A percentile compares a stretch with the other conserved stretches of the same genome.
Conservation (phyloP, 2,797 vertebrate genomes). For the Neostethus bicornis region DNA sequence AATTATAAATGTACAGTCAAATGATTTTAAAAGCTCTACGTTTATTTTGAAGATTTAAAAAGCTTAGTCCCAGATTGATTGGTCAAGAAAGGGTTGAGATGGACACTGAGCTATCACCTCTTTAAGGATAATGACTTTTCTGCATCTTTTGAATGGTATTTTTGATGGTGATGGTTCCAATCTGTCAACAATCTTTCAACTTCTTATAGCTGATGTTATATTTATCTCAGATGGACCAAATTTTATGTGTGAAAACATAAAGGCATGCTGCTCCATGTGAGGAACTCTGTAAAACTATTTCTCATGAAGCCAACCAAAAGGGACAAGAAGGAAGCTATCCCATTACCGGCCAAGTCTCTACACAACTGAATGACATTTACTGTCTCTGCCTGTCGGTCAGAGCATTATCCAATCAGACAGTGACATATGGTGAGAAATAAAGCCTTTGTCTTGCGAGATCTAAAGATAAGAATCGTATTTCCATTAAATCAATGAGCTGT, state of each 20-base stretch:
- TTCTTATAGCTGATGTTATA: not conserved
- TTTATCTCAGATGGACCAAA: not conserved
- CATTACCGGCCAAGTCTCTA: slow-evolving; percentile 23
- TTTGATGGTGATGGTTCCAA: too few relatives aligned
- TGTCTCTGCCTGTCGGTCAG: slow-evolving; percentile 57
- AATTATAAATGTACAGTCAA: too few relatives aligned
- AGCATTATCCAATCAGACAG: slow-evolving; percentile 73
- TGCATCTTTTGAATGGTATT: too few relatives aligned
- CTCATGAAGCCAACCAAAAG: slow-evolving; percentile 11
- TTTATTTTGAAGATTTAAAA: too few relatives aligned
- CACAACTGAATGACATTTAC: slow-evolving; percentile 58
- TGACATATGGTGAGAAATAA: slow-evolving; percentile 76
- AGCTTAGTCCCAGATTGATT: too few relatives aligned
- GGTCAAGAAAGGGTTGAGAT: too few relatives aligned
- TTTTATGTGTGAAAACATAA: not conserved
- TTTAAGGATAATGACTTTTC: too few relatives aligned
- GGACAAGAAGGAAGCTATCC: slow-evolving; percentile 22
- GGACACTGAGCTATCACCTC: too few relatives aligned
- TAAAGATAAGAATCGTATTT: slow-evolving; percentile 80
- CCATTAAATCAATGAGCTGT: slow-evolving; percentile 80
- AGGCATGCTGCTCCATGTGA: not conserved
- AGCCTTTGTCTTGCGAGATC: slow-evolving; percentile 75
- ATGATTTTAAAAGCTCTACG: too few relatives aligned
- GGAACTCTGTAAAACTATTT: slow-evolving; percentile 3
- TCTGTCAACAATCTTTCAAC: too few relatives aligned